These are phyloP conservation scores for Pterostichus madidus DNA, from an alignment of 2,888 invertebrate species.

Conservation along the genomic window DNA sequence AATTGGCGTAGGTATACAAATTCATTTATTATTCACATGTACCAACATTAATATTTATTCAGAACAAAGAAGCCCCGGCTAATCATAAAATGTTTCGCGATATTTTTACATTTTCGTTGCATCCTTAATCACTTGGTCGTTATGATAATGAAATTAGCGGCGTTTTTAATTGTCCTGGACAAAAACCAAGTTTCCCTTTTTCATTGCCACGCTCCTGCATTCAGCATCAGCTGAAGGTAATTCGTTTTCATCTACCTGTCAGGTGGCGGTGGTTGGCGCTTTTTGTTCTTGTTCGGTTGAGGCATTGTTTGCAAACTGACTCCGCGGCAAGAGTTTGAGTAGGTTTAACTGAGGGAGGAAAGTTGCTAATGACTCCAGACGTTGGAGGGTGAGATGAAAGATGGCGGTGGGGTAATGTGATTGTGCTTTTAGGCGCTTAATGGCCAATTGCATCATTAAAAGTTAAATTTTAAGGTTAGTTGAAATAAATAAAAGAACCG, in stretches of 20 bases:
- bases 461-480: too few relatives aligned
- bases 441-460: too few relatives aligned
- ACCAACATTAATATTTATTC: too few relatives aligned
- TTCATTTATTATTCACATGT: too few relatives aligned
- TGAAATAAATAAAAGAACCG: too few relatives aligned
- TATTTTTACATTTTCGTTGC: background rate
- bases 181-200: constrained; percentile 8
- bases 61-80: background rate
- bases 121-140: constrained; percentile 1
- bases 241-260: constrained; percentile 29
- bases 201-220: background rate
- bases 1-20: too few relatives aligned
- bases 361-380: background rate
- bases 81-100: background rate
- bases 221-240: background rate
- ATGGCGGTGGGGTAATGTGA: too few relatives aligned
- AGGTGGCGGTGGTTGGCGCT: constrained; percentile 4
- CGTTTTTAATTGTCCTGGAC: constrained; percentile 5
- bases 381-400: background rate
- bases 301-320: constrained; percentile 24
- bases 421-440: too few relatives aligned
- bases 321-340: background rate
- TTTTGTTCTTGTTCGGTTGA: constrained; percentile 4
- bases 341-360: background rate
- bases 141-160: background rate